Base-by-base conservation (phyloP, 2,888 invertebrate species). In the Cosmorhoe ocellata region DNA sequence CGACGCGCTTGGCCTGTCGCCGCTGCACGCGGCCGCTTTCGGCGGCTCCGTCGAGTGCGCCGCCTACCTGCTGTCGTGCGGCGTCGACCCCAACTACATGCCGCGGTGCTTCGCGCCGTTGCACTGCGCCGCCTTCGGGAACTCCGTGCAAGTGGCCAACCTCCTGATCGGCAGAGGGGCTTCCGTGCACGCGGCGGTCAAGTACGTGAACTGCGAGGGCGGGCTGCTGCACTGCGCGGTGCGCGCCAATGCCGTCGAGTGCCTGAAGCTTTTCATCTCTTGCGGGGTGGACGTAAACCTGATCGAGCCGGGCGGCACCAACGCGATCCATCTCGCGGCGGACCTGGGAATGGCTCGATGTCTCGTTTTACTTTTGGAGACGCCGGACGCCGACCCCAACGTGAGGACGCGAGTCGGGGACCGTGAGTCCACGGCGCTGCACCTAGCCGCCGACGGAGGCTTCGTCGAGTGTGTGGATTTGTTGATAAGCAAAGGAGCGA, bases 61-160 rank as follows among this genome's bases (percentile, higher is more conserved):
- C 6, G 92, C 91, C 63, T 94, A 92, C 71, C 89, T 96, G 41
- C 91, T 96, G 37, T 82, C 92, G 22, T 92, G 93, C 66, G 94
- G 94, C 1, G 91, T 92, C 60, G 94, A 94, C 67, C 92, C 95
- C 6, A 94, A 94, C 81, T 91, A 92, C 41, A 92, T 93, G 71
- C 92, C 92, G 51, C 93, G 94, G 74, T 93, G 93, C 64, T 95
- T 95, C 74, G 94, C 95, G 36, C 96, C 97, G 0, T 91, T 98
- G 51, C 97, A 98, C 79, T 97, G 96, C 75, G 96, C 97, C 9
- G 97, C 97, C 26, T 96, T 97, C 82, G 96, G 97, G 9, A 96
- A 97, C 72, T 94, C 96, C 56, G 92, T 94, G 43, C 94, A 95
- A 69, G 96, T 96, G 9, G 94, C 95, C 46, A 93, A 93, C 79